Evolutionary conservation across 2,888 invertebrate species (phyloP), one percentile per base, ranked within the genome.

Genomic region (Chrysomela aeneicollis): DNA sequence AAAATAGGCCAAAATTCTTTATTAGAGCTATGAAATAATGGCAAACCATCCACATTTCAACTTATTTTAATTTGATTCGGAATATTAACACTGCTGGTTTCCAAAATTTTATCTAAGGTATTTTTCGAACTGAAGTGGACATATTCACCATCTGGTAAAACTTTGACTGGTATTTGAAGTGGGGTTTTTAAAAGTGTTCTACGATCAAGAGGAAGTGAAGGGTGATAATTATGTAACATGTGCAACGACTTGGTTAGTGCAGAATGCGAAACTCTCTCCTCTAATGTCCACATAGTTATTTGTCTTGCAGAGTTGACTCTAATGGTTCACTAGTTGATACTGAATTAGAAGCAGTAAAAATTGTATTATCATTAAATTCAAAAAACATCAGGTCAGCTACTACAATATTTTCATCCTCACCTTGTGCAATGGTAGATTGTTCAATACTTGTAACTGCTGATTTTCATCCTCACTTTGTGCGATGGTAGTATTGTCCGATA

Each of bases 1-100:
- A 59, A 59, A 57, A 66, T 66, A 52, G 58, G 63, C 59, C 66
- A 63, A 47, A 66, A 49, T 59, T 63, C 54, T 26, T 32, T 53
- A 50, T 42, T 42, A 32, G 61, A 65, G 35, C 65, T 65, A 55
- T 62, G 58, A 46, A 58, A 65, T 12, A 61, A 42, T 51, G 61
- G 65, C 37, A 65, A 57, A 37, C 65, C 65, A 65, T 65, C 57
- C 35, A 55, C 47, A 47, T 63, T 63, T 19, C 60, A 52, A 52
- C 26, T 21, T 30, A 52, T 52, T 57, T 57, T 46, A 42, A 57
- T 57, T 57, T 42, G 57, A 57, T 57, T 6, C 18, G 49, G 49
- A 49, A 49, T 49, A 49, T 49, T n/a, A n/a, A 18, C 49, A 49
- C 18, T 49, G 49, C 19, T 49, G 19, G 18, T 18, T 49, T 49